Percentiles rank a stretch among this genome's conserved stretches.
Conservation (phyloP, 1,140 invertebrate genomes). For the Aethina tumida region DNA sequence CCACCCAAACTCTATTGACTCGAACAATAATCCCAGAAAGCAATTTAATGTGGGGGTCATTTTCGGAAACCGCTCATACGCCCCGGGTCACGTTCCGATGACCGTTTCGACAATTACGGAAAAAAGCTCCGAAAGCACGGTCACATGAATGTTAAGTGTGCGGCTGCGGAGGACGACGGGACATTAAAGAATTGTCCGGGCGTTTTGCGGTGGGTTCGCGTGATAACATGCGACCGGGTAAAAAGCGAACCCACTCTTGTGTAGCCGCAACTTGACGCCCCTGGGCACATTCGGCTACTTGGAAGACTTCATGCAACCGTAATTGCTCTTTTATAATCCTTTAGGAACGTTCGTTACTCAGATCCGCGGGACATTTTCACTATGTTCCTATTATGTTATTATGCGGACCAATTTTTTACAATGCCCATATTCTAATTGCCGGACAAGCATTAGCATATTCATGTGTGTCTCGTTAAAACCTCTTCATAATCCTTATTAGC, state of each 20-base stretch:
- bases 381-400: constrained; percentile 18
- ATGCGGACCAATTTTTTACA: no score
- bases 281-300: constrained; percentile 13
- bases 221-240: constrained; percentile 1
- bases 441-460: no score
- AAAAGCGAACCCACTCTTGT: background rate
- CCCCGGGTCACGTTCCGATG: no score
- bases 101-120: no score
- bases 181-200: constrained; percentile 22
- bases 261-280: constrained; percentile 6
- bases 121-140: constrained; percentile 18
- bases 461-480: no score
- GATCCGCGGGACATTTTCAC: constrained; percentile 18
- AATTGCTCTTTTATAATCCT: constrained; percentile 22
- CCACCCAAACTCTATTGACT: no score
- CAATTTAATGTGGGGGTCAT: no score
- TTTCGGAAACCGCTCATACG: no score
- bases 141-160: constrained; percentile 17
- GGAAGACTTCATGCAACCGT: constrained; percentile 17
- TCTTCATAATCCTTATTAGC: no score
- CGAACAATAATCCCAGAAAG: no score
- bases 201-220: constrained; percentile 13
- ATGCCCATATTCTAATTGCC: no score
- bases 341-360: constrained; percentile 21
- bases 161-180: no score